phyloP scores from a whole-genome alignment of 1,140 invertebrate species.

The Euura saliciscinereae region DNA sequence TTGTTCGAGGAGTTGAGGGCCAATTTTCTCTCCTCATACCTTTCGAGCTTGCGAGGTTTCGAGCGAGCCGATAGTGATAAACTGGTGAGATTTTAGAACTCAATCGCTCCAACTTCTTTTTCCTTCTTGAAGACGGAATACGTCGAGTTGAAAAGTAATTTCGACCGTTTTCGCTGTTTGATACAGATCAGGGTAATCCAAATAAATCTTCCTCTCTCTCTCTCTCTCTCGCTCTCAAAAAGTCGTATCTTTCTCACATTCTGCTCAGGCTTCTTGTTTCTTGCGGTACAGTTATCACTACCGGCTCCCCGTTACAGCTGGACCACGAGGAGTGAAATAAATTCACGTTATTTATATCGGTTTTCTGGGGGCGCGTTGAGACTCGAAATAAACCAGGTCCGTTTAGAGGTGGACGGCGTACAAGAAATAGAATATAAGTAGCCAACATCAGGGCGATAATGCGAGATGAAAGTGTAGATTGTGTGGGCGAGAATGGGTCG shows the following conservation, averaged over 20 bases:
- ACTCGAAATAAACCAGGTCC: constrained; percentile 12
- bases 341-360: constrained; percentile 12
- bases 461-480: constrained; percentile 20
- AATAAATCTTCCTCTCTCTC: not conserved
- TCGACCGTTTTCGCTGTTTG: not conserved
- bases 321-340: not conserved
- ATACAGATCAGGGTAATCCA: not conserved
- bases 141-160: not conserved
- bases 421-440: constrained; percentile 40
- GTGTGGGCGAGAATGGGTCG: constrained; percentile 24
- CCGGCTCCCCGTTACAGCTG: not conserved
- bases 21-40: not conserved
- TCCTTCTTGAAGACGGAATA: too few species aligned
- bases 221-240: too few species aligned
- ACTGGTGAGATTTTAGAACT: not conserved
- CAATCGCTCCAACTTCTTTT: not conserved
- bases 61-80: not conserved
- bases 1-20: not conserved
- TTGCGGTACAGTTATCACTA: not conserved
- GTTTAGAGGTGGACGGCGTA: constrained; percentile 19
- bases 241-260: not conserved
- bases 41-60: too few species aligned
- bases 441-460: constrained; percentile 43
- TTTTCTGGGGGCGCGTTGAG: not conserved
- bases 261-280: not conserved